Percentiles rank a stretch among this genome's conserved stretches.
Conservation (phyloP, 2,888 invertebrate genomes). For the Eupithecia subfuscata region DNA sequence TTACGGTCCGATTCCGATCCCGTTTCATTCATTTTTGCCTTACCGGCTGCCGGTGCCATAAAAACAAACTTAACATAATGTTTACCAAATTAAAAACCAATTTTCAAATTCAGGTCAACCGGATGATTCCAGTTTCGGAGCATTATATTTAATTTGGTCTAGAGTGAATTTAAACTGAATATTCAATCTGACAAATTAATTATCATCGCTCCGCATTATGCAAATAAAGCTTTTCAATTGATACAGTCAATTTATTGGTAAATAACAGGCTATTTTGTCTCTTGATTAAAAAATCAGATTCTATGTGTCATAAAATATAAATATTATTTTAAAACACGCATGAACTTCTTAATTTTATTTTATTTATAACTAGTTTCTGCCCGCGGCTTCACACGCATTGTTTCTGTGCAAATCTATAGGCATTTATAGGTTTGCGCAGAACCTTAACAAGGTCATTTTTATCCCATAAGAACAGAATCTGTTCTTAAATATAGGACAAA, state of each 20-base stretch:
- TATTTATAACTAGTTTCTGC: no score
- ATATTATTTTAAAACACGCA: no score
- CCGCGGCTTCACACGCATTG: no score
- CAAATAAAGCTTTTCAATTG: constrained; percentile 16
- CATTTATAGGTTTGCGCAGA: no score
- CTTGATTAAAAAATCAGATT: not conserved
- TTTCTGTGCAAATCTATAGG: no score
- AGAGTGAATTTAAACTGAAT: constrained; percentile 13
- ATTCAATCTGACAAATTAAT: constrained; percentile 20
- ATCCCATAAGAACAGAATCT: no score
- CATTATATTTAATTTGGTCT: constrained; percentile 4
- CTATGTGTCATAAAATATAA: no score
- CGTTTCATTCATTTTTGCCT: not conserved
- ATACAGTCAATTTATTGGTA: not conserved
- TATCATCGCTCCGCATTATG: constrained; percentile 18
- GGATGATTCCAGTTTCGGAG: not conserved
- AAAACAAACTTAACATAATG: not conserved
- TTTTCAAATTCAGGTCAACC: constrained; percentile 2
- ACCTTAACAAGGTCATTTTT: no score
- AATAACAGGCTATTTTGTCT: not conserved
- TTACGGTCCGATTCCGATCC: no score
- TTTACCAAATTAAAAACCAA: constrained; percentile 2
- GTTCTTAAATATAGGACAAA: no score
- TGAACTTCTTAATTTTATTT: no score
- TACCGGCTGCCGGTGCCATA: not conserved